Conservation (phyloP, 2,888 invertebrate species). For the Norana najaformis region DNA sequence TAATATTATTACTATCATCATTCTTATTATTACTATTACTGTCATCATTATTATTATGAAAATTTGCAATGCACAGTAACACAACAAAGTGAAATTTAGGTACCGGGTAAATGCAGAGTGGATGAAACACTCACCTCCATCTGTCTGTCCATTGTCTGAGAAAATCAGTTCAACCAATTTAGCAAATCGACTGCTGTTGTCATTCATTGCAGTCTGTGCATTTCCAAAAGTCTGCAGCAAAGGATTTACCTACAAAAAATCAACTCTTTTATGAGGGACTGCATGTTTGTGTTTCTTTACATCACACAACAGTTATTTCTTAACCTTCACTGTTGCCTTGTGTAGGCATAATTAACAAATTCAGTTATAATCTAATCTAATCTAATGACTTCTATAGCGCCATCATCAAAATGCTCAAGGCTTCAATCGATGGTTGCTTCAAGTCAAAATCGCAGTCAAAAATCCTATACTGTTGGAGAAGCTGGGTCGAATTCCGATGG, state of each 20-base stretch:
- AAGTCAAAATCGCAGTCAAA: too few relatives aligned
- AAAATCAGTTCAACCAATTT: slow-evolving; percentile 50
- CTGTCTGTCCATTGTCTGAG: slow-evolving; percentile 44
- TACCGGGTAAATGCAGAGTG: background rate
- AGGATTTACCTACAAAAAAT: slow-evolving; percentile 51
- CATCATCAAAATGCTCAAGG: too few relatives aligned
- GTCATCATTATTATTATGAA: background rate
- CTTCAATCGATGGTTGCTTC: too few relatives aligned
- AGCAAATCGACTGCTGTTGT: slow-evolving; percentile 53
- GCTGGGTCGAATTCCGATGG: too few relatives aligned
- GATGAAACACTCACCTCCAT: slow-evolving; percentile 49
- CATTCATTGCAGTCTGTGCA: slow-evolving; percentile 52
- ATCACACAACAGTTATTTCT: too few relatives aligned
- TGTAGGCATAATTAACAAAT: too few relatives aligned
- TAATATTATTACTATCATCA: too few relatives aligned
- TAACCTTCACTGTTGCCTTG: too few relatives aligned
- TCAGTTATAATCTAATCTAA: too few relatives aligned
- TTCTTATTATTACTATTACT: background rate
- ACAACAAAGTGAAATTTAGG: background rate
- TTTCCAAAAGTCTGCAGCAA: slow-evolving; percentile 51
- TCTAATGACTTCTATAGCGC: too few relatives aligned
- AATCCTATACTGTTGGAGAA: too few relatives aligned
- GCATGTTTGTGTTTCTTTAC: background rate
- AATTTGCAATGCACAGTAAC: background rate
- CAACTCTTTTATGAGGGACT: background rate